Percentiles rank a stretch among this genome's conserved stretches.
Conservation (phyloP, 1,140 invertebrate species). For the Tetragonula clypearis region DNA sequence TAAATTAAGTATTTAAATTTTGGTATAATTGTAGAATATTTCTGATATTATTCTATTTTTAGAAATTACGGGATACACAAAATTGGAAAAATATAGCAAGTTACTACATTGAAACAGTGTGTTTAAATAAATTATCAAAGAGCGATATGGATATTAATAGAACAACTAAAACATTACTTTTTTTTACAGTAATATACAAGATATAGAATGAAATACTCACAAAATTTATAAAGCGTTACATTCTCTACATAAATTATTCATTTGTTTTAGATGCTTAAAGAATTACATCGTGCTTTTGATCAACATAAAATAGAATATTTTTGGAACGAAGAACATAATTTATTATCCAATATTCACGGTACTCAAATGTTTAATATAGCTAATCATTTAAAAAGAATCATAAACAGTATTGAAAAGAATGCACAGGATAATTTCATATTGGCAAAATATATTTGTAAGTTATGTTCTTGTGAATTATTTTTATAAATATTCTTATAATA, state of each 20-base stretch:
- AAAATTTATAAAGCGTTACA: slow-evolving; percentile 28
- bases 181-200: slow-evolving; percentile 38
- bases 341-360: slow-evolving; percentile 45
- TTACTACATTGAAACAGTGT: slow-evolving; percentile 73
- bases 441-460: slow-evolving; percentile 64
- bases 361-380: slow-evolving; percentile 31
- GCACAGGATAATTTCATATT: slow-evolving; percentile 44
- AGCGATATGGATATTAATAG: not conserved
- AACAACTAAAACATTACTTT: slow-evolving; percentile 23
- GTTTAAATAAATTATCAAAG: slow-evolving; percentile 46
- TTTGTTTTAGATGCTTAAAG: slow-evolving; percentile 66
- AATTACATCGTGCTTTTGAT: slow-evolving; percentile 45
- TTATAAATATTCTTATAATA: too few relatives aligned
- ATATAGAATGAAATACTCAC: not conserved
- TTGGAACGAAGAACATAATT: slow-evolving; percentile 65
- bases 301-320: slow-evolving; percentile 43
- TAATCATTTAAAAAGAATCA: slow-evolving; percentile 47
- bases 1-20: not conserved
- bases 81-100: slow-evolving; percentile 61
- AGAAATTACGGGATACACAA: slow-evolving; percentile 69
- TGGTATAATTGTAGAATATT: not conserved
- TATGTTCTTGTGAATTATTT: not conserved
- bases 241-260: slow-evolving; percentile 13
- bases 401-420: slow-evolving; percentile 43
- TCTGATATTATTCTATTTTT: not conserved